These are phyloP conservation scores for Miniopterus natalensis DNA, from an alignment of 2,113 vertebrate genomes.

Conservation along the genomic window DNA sequence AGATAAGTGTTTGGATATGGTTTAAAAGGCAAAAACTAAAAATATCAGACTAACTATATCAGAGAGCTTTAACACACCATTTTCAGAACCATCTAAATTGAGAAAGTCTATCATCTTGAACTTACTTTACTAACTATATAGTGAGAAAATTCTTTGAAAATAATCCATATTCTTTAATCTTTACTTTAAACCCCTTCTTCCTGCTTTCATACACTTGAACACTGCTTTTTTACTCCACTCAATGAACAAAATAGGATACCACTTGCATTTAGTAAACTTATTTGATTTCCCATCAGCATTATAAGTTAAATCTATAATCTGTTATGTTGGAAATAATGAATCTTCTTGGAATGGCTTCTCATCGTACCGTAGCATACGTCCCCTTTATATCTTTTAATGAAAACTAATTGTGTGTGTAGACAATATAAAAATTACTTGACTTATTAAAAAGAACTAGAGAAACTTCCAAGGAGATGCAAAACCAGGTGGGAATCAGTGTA, in stretches of 20 bases:
- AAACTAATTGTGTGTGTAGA: slow-evolving; percentile 2
- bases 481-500: not conserved
- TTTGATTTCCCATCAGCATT: not conserved
- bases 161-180: slow-evolving; percentile 1
- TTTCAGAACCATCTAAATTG: slow-evolving; percentile 32
- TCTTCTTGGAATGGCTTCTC: not conserved
- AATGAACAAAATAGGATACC: slow-evolving; percentile 14
- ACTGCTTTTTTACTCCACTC: slow-evolving; percentile 33
- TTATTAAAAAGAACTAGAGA: slow-evolving; percentile 39
- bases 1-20: not conserved
- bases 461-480: not conserved
- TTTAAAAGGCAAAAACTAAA: slow-evolving; percentile 49
- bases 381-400: slow-evolving; percentile 42
- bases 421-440: slow-evolving; percentile 45
- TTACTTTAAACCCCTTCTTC: slow-evolving; percentile 40
- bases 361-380: not conserved
- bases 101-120: slow-evolving; percentile 31
- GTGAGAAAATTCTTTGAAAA: not conserved
- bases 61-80: not conserved
- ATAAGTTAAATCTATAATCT: not conserved
- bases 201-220: slow-evolving; percentile 39
- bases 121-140: slow-evolving; percentile 39
- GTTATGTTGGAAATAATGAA: not conserved
- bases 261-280: slow-evolving; percentile 26
- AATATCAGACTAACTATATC: not conserved